Evolutionary conservation across 2,888 invertebrate genomes (phyloP), one percentile per base, ranked within the genome.

Genomic region (Pandemis heparana): DNA sequence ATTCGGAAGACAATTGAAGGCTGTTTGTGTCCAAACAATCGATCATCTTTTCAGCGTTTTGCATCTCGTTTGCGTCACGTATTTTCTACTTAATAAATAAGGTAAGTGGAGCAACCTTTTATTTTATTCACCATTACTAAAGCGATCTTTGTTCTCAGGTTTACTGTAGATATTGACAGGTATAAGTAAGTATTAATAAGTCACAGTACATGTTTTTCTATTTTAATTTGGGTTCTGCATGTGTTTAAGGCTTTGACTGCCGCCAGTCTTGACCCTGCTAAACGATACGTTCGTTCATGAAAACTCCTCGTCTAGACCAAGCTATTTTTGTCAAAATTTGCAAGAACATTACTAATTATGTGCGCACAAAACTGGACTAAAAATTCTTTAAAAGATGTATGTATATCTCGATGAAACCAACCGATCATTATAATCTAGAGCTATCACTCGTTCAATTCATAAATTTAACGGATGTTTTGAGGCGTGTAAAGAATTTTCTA

Each of bases 41-140:
- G 76, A 78, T 77, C 78, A 76, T 75, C 79, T 78, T 75, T 76
- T 84, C 80, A 79, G 79, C 81, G 79, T 79, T 83, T 81, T 81
- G 79, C 79, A 81, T 80, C 69, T 79, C 75, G 68, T 70, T 75
- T 75, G 65, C 73, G 75, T 59, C 75, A 70, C 71, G 53, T 72
- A 10, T 18, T 66, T 65, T 64, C 74, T 39, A 18, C 71, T 68
- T 80, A 70, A 75, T 70, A 76, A 41, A 46, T 46, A 63, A 77
- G 74, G 71, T 75, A 69, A 69, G 5, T n/a, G 62, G 64, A 18
- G 9, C 70, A 67, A 61, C 74, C 77, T 75, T 76, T 70, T 68
- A 75, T 75, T 75, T 18, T 51, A 23, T n/a, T 23, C 56, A 56
- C 10, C 12, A 23, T n/a, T 48, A 6, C 14, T n/a, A n/a, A 6